Conservation (phyloP, 2,113 vertebrate species). For the Noturus placidus region DNA sequence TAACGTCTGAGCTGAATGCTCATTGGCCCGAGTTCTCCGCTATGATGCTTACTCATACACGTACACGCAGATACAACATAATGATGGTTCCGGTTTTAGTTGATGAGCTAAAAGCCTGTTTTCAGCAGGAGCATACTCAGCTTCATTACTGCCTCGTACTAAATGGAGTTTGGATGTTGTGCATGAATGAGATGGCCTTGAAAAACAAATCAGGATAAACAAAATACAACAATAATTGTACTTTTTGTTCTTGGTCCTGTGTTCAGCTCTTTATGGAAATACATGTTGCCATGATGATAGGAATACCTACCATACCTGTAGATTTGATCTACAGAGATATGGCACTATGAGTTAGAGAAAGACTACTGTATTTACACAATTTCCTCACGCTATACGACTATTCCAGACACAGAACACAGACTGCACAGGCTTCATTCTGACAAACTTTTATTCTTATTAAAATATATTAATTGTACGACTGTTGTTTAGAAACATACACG, state of each 20-base stretch:
- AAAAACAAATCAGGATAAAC: not conserved
- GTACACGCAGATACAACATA: no score
- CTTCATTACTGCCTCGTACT: not conserved
- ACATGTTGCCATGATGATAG: not conserved
- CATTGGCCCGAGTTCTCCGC: not conserved
- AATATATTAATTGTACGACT: not conserved
- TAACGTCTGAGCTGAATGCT: not conserved
- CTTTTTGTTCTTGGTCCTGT: not conserved
- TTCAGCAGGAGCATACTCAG: not conserved
- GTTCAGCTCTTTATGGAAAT: not conserved
- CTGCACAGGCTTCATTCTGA: not conserved
- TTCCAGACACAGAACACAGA: no score
- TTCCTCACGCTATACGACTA: not conserved
- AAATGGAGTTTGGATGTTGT: conserved; percentile 40
- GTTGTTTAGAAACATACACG: not conserved
- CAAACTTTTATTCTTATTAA: not conserved
- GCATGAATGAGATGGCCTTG: not conserved
- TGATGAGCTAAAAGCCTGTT: conserved; percentile 12
- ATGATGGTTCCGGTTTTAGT: not conserved
- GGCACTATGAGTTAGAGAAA: not conserved
- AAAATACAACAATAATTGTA: not conserved
- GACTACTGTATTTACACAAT: not conserved
- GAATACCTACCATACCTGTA: not conserved
- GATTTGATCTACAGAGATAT: not conserved
- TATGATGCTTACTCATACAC: not conserved